Base-by-base conservation (phyloP, 2,797 vertebrate genomes). In the Alexandromys oeconomus region DNA sequence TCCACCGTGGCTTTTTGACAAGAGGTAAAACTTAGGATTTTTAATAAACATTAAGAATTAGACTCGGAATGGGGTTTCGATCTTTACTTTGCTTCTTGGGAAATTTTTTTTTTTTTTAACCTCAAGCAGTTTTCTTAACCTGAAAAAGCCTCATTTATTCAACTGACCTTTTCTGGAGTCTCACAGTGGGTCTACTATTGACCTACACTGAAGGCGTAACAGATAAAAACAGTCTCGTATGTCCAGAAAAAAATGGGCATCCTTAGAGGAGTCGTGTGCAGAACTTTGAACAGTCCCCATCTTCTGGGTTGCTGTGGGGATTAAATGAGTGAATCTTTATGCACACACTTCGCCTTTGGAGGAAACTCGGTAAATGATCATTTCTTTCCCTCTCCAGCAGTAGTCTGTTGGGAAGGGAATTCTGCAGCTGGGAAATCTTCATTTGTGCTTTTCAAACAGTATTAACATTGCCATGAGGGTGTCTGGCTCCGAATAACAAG, bases 361-460 rank as follows among this genome's bases (percentile, higher is more conserved):
- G 94, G 85, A 93, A 97, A 96, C 67, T 86, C 87, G 86, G 84
- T 94, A 93, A 94, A 94, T 94, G 95, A 97, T 97, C 91, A 97
- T 96, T 94, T 96, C 90, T 95, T 80, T 87, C 65, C 94, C 93
- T 94, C 92, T 85, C 96, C 80, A 43, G 81, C 51, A 94, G 92
- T 90, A 97, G 51, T 74, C 69, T 95, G 86, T 37, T 88, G 80
- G 78, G 81, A 86, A 95, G 65, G 29, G 93, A 79, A 96, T 71
- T 88, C 90, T 96, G 96, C 94, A 92, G 73, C 46, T 71, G 71
- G 81, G 90, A 96, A 93, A 92, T 92, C 46, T 97, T 96, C 93
- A 93, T 96, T 96, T 97, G 95, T 95, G 87, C 78, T 96, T 95
- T 92, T 96, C 90, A 84, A 96, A 96, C 94, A 96, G 96, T 95